phyloP scores from a whole-genome alignment of 1,140 invertebrate genomes.

The Melanaphis sacchari region DNA sequence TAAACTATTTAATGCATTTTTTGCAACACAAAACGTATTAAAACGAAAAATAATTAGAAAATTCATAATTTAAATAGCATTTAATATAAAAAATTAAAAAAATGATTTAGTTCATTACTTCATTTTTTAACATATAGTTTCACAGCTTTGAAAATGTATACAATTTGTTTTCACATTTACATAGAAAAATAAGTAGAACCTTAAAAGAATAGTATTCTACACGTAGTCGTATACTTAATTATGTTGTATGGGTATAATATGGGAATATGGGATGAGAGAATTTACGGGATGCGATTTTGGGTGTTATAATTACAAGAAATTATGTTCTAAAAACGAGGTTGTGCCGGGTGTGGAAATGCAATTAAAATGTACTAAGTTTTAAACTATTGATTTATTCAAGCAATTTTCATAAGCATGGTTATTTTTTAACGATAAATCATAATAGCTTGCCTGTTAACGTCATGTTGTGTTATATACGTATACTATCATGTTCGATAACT shows the following conservation, averaged over 20 bases:
- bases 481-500: background rate
- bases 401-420: background rate
- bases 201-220: background rate
- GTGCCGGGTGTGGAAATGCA: background rate
- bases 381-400: background rate
- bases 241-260: too few relatives aligned
- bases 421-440: background rate
- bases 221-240: too few relatives aligned
- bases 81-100: background rate
- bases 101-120: background rate
- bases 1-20: background rate
- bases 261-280: too few relatives aligned
- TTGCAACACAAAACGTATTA: background rate
- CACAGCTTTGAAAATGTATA: background rate
- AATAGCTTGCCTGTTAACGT: background rate
- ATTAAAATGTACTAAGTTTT: background rate
- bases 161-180: too few relatives aligned
- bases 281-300: background rate
- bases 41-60: background rate
- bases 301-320: background rate
- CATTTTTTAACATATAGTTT: background rate
- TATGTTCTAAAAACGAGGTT: background rate
- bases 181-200: background rate
- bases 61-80: background rate
- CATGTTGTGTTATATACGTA: background rate